Base-by-base conservation (phyloP, 2,113 vertebrate genomes). In the Loxodonta africana region DNA sequence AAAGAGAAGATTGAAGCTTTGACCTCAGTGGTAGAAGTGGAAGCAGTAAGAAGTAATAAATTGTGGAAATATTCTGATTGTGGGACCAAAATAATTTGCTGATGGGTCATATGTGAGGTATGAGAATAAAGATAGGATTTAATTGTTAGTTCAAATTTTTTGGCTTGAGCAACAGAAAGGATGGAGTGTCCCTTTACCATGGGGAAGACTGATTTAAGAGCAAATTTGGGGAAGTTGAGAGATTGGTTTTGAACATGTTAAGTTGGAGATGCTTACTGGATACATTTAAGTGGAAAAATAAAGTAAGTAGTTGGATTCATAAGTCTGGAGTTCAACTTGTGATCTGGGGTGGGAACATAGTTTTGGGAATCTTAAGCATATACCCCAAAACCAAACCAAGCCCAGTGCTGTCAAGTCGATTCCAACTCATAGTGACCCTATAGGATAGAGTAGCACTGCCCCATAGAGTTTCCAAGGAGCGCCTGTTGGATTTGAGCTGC, bases 61-160 rank as follows among this genome's bases (percentile, higher is more conserved):
- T 44, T 33, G 77, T 94, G 57, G 26, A 83, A 91, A 73, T 86
- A 86, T 62, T 93, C 92, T 95, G 2, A 80, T 60, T 26, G 2
- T 23, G 63, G 62, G 91, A 73, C 53, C 6, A 71, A 71, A 87
- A 57, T n/a, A 88, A 76, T 74, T 74, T 74, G 2, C 25, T 41
- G 71, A 21, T 74, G 71, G 7, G 20, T 4, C 18, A 23, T 20
- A 41, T 74, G 15, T 41, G 71, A 74, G 17, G 30, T 74, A 41
- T 41, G 37, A 74, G n/a, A 30, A 41, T 25, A 41, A 74, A 74
- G 20, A 41, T 41, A 23, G n/a, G 37, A 74, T 37, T 41, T 74
- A 74, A 41, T 17, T 23, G 23, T 37, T 74, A 37, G 8, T 21
- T 67, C 30, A 69, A 69, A 69, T 33, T 69, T 14, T 69, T 33